Conservation (phyloP, 2,113 vertebrate species). For the Agelaius phoeniceus region DNA sequence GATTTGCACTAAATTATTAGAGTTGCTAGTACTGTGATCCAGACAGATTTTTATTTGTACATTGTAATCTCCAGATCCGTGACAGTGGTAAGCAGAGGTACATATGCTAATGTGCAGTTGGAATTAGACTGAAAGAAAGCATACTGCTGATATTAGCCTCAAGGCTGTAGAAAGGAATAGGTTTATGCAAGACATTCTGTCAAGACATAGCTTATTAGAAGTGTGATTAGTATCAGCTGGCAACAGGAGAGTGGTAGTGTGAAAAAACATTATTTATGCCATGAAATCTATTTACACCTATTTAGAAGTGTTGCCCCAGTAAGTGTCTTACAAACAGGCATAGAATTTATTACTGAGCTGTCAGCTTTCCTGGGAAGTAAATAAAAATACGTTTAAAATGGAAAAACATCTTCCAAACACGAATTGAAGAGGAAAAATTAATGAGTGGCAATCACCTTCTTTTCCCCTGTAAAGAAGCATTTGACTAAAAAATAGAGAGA, state of each 20-base stretch:
- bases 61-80: not conserved
- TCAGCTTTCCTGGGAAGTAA: not conserved
- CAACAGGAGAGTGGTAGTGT: not conserved
- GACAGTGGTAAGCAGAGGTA: not conserved
- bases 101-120: not conserved
- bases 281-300: not conserved
- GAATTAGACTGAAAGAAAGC: not conserved
- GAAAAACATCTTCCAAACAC: not conserved
- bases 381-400: not conserved
- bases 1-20: not conserved
- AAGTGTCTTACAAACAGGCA: not conserved
- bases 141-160: not conserved
- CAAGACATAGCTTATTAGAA: not conserved
- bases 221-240: constrained; percentile 1
- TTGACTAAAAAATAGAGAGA: not conserved
- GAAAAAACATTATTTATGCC: not conserved
- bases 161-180: not conserved
- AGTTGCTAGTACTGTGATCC: not conserved
- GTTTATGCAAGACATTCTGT: not conserved
- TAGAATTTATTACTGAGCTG: not conserved
- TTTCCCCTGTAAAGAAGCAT: not conserved
- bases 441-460: not conserved
- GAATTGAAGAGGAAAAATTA: not conserved
- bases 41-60: not conserved
- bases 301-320: not conserved